These are phyloP conservation scores for Axea sp. DNA, from an alignment of 2,888 invertebrate genomes.

Conservation along the genomic window DNA sequence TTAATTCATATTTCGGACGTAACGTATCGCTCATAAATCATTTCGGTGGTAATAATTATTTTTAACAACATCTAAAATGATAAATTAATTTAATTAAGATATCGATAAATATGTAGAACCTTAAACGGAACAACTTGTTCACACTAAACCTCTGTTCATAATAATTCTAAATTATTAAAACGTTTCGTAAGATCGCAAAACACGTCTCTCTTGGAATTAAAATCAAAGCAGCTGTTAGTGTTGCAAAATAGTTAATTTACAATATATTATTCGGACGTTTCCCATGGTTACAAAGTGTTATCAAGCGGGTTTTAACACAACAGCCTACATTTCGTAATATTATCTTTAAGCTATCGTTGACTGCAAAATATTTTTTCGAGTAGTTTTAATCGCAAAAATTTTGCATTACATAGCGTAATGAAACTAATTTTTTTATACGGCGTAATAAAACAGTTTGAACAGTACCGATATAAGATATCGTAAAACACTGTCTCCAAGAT, in stretches of 20 bases:
- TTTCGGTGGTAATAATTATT: conserved; percentile 20
- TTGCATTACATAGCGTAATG: conserved; percentile 10
- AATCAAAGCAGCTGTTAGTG: background rate
- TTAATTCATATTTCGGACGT: conserved; percentile 37
- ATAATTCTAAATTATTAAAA: background rate
- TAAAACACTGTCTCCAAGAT: background rate
- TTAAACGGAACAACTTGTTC: background rate
- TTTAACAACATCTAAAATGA: conserved; percentile 1
- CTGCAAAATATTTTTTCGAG: background rate
- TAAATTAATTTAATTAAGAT: conserved; percentile 20
- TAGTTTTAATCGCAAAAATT: background rate
- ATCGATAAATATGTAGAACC: background rate
- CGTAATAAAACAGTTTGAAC: conserved; percentile 10
- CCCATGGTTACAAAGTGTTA: conserved; percentile 20
- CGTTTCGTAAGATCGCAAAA: too few species aligned
- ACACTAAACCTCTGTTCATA: background rate
- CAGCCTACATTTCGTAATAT: conserved; percentile 19
- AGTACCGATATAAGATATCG: background rate
- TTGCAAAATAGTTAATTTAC: conserved; percentile 11
- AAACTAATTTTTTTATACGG: conserved; percentile 6
- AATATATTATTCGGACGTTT: conserved; percentile 6
- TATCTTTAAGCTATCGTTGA: conserved; percentile 10
- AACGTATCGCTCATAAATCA: conserved; percentile 34
- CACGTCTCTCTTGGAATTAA: too few species aligned
- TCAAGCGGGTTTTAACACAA: conserved; percentile 22